Conservation (phyloP, 2,888 invertebrate genomes). For the Ophonus ardosiacus region DNA sequence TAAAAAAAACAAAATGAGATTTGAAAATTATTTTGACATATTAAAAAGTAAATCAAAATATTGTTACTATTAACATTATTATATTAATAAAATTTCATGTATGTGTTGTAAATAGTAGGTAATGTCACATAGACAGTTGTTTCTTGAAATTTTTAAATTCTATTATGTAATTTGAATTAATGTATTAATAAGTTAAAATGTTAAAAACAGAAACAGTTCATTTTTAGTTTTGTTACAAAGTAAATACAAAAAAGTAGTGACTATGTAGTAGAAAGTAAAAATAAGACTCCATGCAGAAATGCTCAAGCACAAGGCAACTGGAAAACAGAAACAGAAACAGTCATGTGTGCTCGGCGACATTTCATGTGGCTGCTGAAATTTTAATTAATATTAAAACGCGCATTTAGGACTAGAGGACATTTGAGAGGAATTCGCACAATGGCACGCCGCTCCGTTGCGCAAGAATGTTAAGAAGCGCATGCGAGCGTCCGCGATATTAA, state of each 20-base stretch:
- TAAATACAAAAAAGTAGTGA: not conserved
- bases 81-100: too few species aligned
- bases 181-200: too few species aligned
- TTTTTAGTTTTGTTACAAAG: too few species aligned
- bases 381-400: slow-evolving; percentile 62
- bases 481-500: slow-evolving; percentile 53
- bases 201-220: too few species aligned
- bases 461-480: slow-evolving; percentile 61
- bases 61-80: too few species aligned
- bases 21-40: too few species aligned
- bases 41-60: too few species aligned
- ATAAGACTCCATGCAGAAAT: slow-evolving; percentile 7
- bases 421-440: slow-evolving; percentile 58
- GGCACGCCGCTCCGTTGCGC: slow-evolving; percentile 53
- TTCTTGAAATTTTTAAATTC: too few species aligned
- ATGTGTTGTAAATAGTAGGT: too few species aligned
- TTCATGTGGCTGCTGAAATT: slow-evolving; percentile 48
- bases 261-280: not conserved
- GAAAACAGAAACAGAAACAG: slow-evolving; percentile 38
- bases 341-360: slow-evolving; percentile 48
- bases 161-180: too few species aligned
- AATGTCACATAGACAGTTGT: too few species aligned
- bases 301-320: not conserved
- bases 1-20: too few species aligned
- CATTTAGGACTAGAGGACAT: slow-evolving; percentile 60